Base-by-base conservation (phyloP, 2,797 vertebrate genomes). In the Pagetopsis macropterus region DNA sequence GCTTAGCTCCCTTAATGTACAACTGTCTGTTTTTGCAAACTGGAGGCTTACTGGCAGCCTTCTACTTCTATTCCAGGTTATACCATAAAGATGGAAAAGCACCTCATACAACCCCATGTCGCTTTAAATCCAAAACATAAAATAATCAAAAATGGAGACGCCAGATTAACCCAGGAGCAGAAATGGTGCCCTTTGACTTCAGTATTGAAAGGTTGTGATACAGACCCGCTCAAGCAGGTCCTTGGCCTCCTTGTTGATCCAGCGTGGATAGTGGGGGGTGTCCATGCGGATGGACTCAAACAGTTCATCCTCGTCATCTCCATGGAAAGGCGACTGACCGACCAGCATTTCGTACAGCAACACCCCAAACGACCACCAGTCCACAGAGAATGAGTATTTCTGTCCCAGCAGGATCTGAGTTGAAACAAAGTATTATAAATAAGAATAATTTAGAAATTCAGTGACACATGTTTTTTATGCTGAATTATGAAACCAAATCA, bases 331-430 rank as follows among this genome's bases (percentile, higher is more conserved):
- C 0, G 98, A 99, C 71, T 99, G 98, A 40, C 98, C 98, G 41
- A 99, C 95, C 41, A 99, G 94, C 98, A 99, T 99, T 92, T 99
- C 98, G 0, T 98, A 99, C 5, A 99, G 94, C 79, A 99, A 88
- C 67, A 99, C 98, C 12, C 98, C 98, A 4, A 99, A 99, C 0
- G 98, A 99, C 98, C 98, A 99, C 98, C 98, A 99, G 94, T 99
- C 98, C 55, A 99, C 98, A 0, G 98, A 99, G 93, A 98, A 99
- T 0, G 97, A 96, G 90, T 99, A 99, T 71, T 96, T 94, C 85
- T 96, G 93, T 37, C 98, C 98, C 85, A 96, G 93, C 72, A 99
- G 91, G 83, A 99, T 99, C 98, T 99, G 70, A 58, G 13, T 40
- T 17, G 21, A 49, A 80, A 67, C 2, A 63, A 7, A 46, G 58